Base-by-base conservation (phyloP, 2,888 invertebrate species). In the Archaeoteleia sp. region DNA sequence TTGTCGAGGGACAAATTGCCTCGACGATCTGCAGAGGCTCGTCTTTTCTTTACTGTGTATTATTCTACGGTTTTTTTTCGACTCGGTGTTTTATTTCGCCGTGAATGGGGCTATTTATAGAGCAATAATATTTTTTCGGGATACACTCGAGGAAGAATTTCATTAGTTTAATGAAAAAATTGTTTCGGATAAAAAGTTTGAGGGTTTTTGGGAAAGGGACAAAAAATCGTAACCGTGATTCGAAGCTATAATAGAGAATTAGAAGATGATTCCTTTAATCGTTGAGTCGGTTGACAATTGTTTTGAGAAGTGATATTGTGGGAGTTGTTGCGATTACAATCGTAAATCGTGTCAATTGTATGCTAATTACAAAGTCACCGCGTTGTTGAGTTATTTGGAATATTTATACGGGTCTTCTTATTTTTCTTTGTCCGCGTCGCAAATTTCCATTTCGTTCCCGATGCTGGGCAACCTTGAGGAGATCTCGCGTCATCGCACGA, bases 1-100 rank as follows among this genome's bases (percentile, higher is more conserved):
- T 51, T 51, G 51, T 51, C 39, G 29, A 51, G 27, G 39, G 51
- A 51, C 48, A 48, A 48, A 48, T 48, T 48, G 35, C 48, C 35
- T 6, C 23, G 32, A 12, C 46, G 13, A 13, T 30, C 9, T 45
- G 30, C 29, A 30, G 45, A 17, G 29, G 17, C 30, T 15, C 13
- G 17, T 17, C 15, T 5, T 17, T 37, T 37, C 37, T 37, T 37
- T n/a, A 17, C 17, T 37, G 7, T 37, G 37, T 17, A 17, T 37
- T 14, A n/a, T 35, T 2, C 29, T 1, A n/a, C 7, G 1, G 2
- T n/a, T 7, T 29, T 29, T 29, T 29, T 2, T 8, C 1, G 7
- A 29, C 1, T 29, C 8, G 2, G n/a, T 29, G 4, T 8, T 29
- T 9, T 9, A n/a, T 29, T 29, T 29, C 9, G 9, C 8, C 8